Evolutionary conservation across 2,113 vertebrate species (phyloP), one percentile per base, ranked within the genome.

Genomic region (Eupsittula cactorum): DNA sequence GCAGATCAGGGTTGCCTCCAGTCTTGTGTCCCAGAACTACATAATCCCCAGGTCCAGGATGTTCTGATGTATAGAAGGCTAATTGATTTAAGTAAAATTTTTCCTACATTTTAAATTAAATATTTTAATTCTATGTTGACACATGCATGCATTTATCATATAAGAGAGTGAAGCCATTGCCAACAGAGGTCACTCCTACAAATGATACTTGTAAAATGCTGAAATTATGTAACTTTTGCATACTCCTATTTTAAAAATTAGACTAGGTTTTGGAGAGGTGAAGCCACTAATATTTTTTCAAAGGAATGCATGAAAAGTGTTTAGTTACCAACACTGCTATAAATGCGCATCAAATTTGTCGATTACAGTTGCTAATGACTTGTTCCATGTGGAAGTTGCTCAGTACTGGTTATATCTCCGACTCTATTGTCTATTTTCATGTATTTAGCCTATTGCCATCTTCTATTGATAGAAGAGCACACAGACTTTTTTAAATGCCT

Each of bases 361-460:
- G 0, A 12, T 63, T 50, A 39, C 41, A 25, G 8, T 37, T 16
- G 2, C 7, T 70, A 82, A 62, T 10, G 27, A 44, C 71, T 49
- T 21, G 25, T 2, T 86, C 80, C 82, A 82, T 1, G 3, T 3
- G 46, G 68, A 55, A 42, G 37, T 8, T 84, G 44, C 90, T 62
- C 75, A 24, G 57, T 47, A 15, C 71, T 8, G 63, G 37, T 41
- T 92, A 33, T 46, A 44, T 31, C 76, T 81, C 89, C 7, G 19
- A 65, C 71, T 67, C 29, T 24, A 7, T 77, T 41, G 33, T 16
- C 87, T 77, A 25, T 89, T 93, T 93, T 91, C 82, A 60, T n/a
- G 68, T 88, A 89, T 95, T 97, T 92, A 95, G 78, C 95, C 84
- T 96, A 95, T 94, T 94, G 84, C 77, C 77, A 53, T 69, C 82